Evolutionary conservation across 2,888 invertebrate genomes (phyloP), one percentile per base, ranked within the genome.

Genomic region (Athripsodes cinereus): DNA sequence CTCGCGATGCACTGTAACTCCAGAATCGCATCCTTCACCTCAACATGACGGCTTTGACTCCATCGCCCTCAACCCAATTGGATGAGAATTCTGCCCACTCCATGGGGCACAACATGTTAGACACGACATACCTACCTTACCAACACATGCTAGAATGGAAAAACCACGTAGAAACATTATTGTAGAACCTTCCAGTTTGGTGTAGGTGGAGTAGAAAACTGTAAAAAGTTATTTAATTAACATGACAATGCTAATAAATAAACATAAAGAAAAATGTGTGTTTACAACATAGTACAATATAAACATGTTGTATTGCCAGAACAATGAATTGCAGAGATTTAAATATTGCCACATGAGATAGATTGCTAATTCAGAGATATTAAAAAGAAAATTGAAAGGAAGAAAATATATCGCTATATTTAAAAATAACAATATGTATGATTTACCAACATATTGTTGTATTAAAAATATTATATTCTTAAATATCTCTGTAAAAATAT

Each of bases 41-140:
- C 66, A 82, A 69, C 78, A 84, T 54, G 84, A 85, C 71, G 71
- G 74, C 64, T 79, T 81, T 65, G 83, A 83, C 66, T 78, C 80
- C 1, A 78, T 81, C 64, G 76, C 79, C 0, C 66, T 80, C 34
- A 79, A 81, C 67, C 72, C 81, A n/a, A 79, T 77, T 66, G 78
- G 68, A 53, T 71, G 69, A 69, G 57, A 40, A 40, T n/a, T 13
- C 40, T 40, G 40, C 40, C 40, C 40, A 50, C 34, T 40, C 5
- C 35, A 21, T 34, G 18, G 22, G 3, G 46, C 21, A 48, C 49
- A 26, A 31, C 18, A 55, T 21, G 35, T 40, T 34, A 22, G 51
- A 57, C 21, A 22, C 26, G n/a, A 48, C 34, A 35, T 54, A 51
- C 51, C 54, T 58, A 54, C 51, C 54, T 54, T 49, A 35, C 49